A percentile compares a stretch with the other conserved stretches of the same genome.
phyloP scores from a whole-genome alignment of 1,140 invertebrate genomes.

The Papilio dardanus region DNA sequence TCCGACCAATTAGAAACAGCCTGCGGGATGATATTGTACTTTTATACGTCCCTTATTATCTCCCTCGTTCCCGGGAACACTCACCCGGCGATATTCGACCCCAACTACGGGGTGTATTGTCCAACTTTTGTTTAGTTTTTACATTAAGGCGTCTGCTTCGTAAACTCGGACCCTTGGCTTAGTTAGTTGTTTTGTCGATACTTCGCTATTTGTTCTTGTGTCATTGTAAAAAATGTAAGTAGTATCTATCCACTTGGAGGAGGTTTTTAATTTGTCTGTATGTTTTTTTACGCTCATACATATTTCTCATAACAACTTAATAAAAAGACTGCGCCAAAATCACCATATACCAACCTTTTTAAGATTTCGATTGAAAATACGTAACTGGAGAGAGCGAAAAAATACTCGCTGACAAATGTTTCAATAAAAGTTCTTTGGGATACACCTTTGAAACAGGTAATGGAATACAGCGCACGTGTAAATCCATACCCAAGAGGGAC shows the following conservation, averaged over 20 bases:
- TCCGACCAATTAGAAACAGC: constrained; percentile 6
- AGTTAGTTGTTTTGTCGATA: constrained; percentile 24
- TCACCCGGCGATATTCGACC: neutral
- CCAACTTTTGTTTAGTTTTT: constrained; percentile 26
- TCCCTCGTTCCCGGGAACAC: neutral
- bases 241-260: too few species aligned
- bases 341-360: neutral
- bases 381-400: neutral
- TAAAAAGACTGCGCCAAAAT: neutral
- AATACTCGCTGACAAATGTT: neutral
- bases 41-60: constrained; percentile 14
- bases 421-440: constrained; percentile 14
- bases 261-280: neutral
- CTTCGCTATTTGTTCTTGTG: constrained; percentile 1
- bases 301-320: neutral
- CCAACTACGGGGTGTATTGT: constrained; percentile 1
- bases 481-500: constrained; percentile 18
- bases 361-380: constrained; percentile 2
- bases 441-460: constrained; percentile 27
- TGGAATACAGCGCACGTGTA: constrained; percentile 1
- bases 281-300: too few species aligned
- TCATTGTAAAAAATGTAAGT: neutral
- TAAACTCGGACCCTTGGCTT: constrained; percentile 9
- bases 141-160: constrained; percentile 20
- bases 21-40: constrained; percentile 7